These are phyloP conservation scores for Chloroceryle aenea DNA, from an alignment of 2,113 vertebrate genomes.

Conservation along the genomic window DNA sequence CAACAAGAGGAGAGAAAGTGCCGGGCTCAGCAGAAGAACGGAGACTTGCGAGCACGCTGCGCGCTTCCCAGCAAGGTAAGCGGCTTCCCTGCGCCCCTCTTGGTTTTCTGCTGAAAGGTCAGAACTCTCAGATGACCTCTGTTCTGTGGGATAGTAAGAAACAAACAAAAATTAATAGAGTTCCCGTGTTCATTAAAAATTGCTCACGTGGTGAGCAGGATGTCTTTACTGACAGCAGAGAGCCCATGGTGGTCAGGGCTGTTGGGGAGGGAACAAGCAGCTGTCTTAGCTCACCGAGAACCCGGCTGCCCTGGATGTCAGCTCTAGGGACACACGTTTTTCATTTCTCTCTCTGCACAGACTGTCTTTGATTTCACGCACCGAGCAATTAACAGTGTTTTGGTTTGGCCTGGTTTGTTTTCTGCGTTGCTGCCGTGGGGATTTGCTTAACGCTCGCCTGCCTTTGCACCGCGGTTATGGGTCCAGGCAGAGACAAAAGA, in stretches of 20 bases:
- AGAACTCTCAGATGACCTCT: neutral
- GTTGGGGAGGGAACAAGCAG: neutral
- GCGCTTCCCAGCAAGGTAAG: conserved; percentile 11
- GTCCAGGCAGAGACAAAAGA: neutral
- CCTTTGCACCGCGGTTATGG: rapidly evolving
- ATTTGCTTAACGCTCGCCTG: neutral
- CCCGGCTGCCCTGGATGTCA: rapidly evolving
- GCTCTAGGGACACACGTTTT: neutral
- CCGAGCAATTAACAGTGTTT: neutral
- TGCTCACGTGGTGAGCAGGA: neutral
- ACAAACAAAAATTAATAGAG: neutral
- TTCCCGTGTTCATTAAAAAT: neutral
- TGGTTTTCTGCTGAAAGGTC: rapidly evolving
- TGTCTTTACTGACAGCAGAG: neutral
- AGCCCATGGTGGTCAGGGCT: neutral
- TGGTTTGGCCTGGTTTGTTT: neutral
- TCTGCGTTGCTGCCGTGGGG: neutral
- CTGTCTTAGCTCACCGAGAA: neutral
- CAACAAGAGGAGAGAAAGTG: neutral
- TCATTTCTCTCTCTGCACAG: neutral
- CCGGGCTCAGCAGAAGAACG: neutral
- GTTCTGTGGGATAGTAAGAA: neutral
- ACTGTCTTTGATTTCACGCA: neutral
- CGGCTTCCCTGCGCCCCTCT: neutral
- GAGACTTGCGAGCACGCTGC: neutral